Base-by-base conservation (phyloP, 2,113 vertebrate species). In the Psittacara wagleri region DNA sequence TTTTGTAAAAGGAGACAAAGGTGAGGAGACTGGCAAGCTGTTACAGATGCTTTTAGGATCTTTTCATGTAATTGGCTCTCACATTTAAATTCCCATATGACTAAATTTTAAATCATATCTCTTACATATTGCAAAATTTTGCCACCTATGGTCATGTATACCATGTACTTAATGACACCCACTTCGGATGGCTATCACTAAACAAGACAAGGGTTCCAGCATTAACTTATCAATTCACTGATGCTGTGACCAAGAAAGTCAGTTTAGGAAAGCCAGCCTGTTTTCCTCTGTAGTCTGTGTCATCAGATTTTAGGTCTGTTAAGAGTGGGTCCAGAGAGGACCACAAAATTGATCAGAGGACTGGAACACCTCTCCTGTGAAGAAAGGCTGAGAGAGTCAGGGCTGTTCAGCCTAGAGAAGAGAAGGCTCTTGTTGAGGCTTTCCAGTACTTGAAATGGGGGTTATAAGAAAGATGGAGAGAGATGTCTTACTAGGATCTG, bases 161-260 rank as follows among this genome's bases (percentile, higher is more conserved):
- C 19, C 4, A 22, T 0, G 0, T 54, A 24, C 4, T 55, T 79
- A 25, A 35, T 24, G 29, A 46, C 29, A 82, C 9, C 3, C 19
- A 59, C 9, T 72, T 35, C 49, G 41, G 86, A 61, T 2, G 44
- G 67, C 8, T 31, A 46, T 43, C 15, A 23, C 11, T 62, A 61
- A 76, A 54, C 3, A 64, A 72, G 74, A 13, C 14, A 74, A 46
- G 29, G 4, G 4, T 55, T 88, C 25, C 20, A 59, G 5, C 39
- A 59, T 28, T 8, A 63, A 13, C 7, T 39, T 54, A 17, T 33
- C 55, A 44, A 63, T 75, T 63, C 22, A 49, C 7, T 51, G 54
- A 43, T 49, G 23, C 17, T 88, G 25, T 59, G 37, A 52, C 23
- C 31, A 37, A n/a, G 24, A 83, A 83, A 22, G 8, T 12, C 86